Evolutionary conservation across 2,797 vertebrate species (phyloP).

Genomic region (Lophius americanus): DNA sequence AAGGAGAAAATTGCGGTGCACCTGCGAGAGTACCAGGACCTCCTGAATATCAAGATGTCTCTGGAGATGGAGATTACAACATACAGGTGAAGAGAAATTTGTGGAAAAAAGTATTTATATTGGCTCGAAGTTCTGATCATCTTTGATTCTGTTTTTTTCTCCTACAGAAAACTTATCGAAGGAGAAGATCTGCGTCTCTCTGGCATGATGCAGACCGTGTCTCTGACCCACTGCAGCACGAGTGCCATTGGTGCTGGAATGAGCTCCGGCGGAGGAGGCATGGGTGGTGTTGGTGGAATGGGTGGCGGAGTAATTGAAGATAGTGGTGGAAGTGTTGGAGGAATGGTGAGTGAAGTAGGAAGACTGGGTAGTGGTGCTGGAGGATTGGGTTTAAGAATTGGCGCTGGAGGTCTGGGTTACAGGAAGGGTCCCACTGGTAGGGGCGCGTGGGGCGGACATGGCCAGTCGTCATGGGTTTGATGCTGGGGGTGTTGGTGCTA

Average conservation of each 20-base stretch:
- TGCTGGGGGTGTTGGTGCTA: conserved; percentile 11
- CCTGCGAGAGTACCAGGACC: conserved; percentile 83
- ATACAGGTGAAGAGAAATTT: conserved; percentile 73
- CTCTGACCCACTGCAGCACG: conserved; percentile 64
- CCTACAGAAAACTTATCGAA: conserved; percentile 81
- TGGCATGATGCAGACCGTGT: conserved; percentile 73
- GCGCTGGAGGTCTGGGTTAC: conserved; percentile 22
- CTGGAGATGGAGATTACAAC: conserved; percentile 85
- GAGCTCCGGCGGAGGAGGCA: conserved; percentile 51
- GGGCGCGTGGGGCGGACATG: conserved; percentile 22
- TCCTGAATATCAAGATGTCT: conserved; percentile 84
- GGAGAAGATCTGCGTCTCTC: conserved; percentile 81
- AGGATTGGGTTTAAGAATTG: conserved; percentile 24
- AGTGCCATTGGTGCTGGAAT: conserved; percentile 59
- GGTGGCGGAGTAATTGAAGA: conserved; percentile 39
- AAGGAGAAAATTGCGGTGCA: conserved; percentile 83
- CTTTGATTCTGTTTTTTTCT: conserved; percentile 13
- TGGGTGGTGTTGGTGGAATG: conserved; percentile 24
- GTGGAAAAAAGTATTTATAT: neutral
- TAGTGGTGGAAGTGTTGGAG: conserved; percentile 27
- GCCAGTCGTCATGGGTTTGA: conserved; percentile 24
- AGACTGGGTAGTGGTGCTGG: conserved; percentile 24
- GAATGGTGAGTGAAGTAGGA: conserved; percentile 23
- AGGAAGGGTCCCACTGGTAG: conserved; percentile 18
- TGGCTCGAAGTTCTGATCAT: neutral